Base-by-base conservation (phyloP, 2,797 vertebrate species). In the Lemur catta region DNA sequence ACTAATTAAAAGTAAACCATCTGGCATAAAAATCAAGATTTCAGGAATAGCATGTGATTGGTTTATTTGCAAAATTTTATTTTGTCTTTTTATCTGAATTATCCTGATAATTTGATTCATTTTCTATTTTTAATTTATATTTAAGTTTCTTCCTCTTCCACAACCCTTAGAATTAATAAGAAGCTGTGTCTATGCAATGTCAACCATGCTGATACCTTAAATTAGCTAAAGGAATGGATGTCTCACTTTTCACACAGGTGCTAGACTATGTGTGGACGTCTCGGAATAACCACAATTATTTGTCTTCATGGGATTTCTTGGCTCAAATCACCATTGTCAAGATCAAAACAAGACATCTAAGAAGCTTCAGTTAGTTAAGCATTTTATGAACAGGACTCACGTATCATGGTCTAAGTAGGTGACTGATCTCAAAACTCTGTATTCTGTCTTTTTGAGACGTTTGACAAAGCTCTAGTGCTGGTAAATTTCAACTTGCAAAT, bases 401-500 rank as follows among this genome's bases (percentile, higher is more conserved):
- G 75, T 55, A 59, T 57, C 48, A 74, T 33, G 41, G 13, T 84
- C 76, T 41, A 88, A 84, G 33, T n/a, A 72, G 35, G 17, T 61
- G 74, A 46, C 84, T 91, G 33, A 85, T 46, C 50, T 84, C 65
- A 91, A 89, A 89, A 84, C 6, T 87, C 55, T 61, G 48, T 26
- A 43, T 79, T 84, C 57, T 67, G 41, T 80, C 61, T 89, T 93
- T 74, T 71, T 57, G 50, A 91, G 43, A 94, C 59, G 57, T 61
- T 41, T 84, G 35, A 55, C 24, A 75, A 95, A 84, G 30, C 10
- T 41, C 67, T 48, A 41, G 59, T 84, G 22, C 48, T n/a, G 41
- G 13, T 76, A 33, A 90, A 93, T 84, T 96, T 86, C 46, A 96
- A 59, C 33, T 90, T 71, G 84, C 28, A 91, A 97, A 91, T 97